Conservation (phyloP, 64 coral and sea anemone species). For the Stichodactyla mertensii region DNA sequence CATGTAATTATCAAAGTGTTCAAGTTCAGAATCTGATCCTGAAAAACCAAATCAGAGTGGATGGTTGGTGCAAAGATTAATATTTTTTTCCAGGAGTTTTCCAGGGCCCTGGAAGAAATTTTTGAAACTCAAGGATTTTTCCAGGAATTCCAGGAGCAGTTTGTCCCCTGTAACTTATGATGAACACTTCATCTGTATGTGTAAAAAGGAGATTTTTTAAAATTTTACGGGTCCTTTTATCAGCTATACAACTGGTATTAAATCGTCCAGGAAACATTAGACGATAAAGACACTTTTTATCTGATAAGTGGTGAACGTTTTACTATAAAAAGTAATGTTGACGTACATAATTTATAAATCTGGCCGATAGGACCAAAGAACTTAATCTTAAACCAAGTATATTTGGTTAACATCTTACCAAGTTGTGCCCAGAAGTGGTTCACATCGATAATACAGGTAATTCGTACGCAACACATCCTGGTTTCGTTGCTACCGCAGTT, state of each 20-base stretch:
- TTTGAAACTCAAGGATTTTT: too few species aligned
- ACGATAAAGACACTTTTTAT: not conserved
- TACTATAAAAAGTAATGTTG: not conserved
- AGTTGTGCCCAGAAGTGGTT: constrained; percentile 59
- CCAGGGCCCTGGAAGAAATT: too few species aligned
- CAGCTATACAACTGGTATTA: too few species aligned
- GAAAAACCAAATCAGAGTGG: too few species aligned
- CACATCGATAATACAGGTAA: constrained; percentile 67
- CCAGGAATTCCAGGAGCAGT: too few species aligned
- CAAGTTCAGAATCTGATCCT: constrained; percentile 34
- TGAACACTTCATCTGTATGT: too few species aligned
- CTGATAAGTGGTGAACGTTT: not conserved
- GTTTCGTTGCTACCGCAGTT: not conserved
- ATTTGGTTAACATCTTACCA: constrained; percentile 32
- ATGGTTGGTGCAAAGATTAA: too few species aligned
- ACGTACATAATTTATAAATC: not conserved
- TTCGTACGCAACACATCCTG: constrained; percentile 3
- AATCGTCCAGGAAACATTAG: not conserved
- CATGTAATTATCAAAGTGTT: constrained; percentile 57
- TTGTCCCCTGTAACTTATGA: too few species aligned
- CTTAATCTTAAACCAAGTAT: not conserved
- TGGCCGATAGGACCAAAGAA: not conserved
- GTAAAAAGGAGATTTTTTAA: too few species aligned
- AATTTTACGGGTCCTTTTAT: too few species aligned
- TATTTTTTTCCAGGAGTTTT: too few species aligned